A percentile compares a stretch with the other conserved stretches of the same genome.
These are phyloP conservation scores for Halichondria panicea DNA, from an alignment of 37 sponge, comb jelly and placozoan species.

Conservation along the genomic window DNA sequence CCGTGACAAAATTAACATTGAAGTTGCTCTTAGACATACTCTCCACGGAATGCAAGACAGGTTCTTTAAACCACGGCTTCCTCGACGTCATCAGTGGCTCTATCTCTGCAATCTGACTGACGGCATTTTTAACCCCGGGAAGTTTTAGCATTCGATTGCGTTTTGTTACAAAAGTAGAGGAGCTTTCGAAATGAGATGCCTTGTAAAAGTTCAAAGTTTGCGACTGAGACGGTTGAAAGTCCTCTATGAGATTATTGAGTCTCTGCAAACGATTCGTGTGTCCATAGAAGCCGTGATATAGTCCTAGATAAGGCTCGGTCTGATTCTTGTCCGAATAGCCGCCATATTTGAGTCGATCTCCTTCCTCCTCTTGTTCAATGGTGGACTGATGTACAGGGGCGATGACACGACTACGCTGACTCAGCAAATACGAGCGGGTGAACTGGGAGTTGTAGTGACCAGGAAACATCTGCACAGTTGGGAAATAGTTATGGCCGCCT, in stretches of 20 bases:
- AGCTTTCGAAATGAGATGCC: not conserved
- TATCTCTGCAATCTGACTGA: not conserved
- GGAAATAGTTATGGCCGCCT: not conserved
- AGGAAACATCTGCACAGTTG: constrained; percentile 27
- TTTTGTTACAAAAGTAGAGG: not conserved
- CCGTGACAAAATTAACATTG: constrained; percentile 11
- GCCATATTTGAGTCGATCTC: constrained; percentile 28
- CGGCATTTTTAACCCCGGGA: not conserved
- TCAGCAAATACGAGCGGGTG: not conserved
- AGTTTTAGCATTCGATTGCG: not conserved
- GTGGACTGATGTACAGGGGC: not conserved
- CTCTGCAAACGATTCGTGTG: constrained; percentile 3
- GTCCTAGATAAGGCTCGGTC: not conserved
- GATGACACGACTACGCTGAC: not conserved
- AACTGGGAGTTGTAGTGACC: constrained; percentile 42
- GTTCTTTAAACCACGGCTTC: constrained; percentile 36
- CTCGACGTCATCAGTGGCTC: not conserved
- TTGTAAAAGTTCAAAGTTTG: constrained; percentile 10
- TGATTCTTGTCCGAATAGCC: constrained; percentile 3
- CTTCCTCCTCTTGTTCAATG: constrained; percentile 36
- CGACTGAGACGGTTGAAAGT: constrained; percentile 14
- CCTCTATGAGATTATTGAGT: constrained; percentile 2
- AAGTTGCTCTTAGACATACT: not conserved
- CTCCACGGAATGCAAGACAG: not conserved
- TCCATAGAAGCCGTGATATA: constrained; percentile 13